These are phyloP conservation scores for Lasiurus cinereus DNA, from an alignment of 2,113 vertebrate species.

Conservation along the genomic window DNA sequence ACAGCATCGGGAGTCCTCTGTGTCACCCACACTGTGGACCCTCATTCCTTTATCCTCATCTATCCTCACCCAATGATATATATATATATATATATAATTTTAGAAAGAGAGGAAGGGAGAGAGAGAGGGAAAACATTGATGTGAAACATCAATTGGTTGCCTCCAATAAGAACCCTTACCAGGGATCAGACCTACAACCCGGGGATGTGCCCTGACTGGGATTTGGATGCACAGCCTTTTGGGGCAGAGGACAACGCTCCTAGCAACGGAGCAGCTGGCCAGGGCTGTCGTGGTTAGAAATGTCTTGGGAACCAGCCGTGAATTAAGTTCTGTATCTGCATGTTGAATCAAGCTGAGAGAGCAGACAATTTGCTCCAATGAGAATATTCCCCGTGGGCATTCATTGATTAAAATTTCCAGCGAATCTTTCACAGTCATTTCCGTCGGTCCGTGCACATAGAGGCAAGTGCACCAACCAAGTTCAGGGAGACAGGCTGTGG, in stretches of 20 bases:
- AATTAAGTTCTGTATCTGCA: background rate
- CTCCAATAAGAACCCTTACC: too few species aligned
- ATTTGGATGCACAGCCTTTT: too few species aligned
- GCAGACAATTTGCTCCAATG: slow-evolving; percentile 4
- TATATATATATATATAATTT: too few species aligned
- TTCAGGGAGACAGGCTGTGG: slow-evolving; percentile 1
- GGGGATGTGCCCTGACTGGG: too few species aligned
- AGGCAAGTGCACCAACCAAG: background rate
- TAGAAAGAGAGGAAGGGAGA: too few species aligned
- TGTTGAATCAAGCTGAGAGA: background rate
- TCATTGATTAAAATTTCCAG: background rate
- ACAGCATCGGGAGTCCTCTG: too few species aligned
- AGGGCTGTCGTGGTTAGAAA: background rate
- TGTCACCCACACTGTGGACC: too few species aligned
- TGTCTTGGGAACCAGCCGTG: background rate
- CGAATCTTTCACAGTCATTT: background rate
- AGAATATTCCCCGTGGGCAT: background rate
- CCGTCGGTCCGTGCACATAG: background rate
- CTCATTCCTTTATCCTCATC: too few species aligned
- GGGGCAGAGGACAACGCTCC: background rate
- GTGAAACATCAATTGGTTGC: too few species aligned
- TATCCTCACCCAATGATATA: too few species aligned
- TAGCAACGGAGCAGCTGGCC: background rate
- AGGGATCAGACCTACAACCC: too few species aligned
- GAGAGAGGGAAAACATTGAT: too few species aligned